These are phyloP conservation scores for Dinoponera quadriceps DNA, from an alignment of 1,140 invertebrate genomes.

Conservation along the genomic window DNA sequence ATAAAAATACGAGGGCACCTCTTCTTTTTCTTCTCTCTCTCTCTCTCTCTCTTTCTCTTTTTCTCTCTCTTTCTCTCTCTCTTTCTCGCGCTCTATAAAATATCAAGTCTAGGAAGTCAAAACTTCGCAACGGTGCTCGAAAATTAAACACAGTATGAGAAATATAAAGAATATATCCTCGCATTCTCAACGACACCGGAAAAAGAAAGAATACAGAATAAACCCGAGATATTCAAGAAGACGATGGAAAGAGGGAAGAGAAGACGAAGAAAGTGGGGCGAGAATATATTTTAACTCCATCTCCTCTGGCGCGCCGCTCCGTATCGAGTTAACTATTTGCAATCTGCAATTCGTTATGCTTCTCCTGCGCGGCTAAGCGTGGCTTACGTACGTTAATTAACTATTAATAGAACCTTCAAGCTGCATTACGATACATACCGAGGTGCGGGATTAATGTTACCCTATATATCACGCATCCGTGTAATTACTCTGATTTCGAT, in stretches of 20 bases:
- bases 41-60: too few relatives aligned
- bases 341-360: conserved; percentile 42
- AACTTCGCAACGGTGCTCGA: neutral
- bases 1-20: too few relatives aligned
- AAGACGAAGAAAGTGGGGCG: neutral
- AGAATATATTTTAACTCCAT: neutral
- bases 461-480: conserved; percentile 36
- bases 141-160: neutral
- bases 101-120: neutral
- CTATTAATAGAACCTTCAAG: conserved; percentile 54
- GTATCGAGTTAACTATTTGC: conserved; percentile 5
- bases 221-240: neutral
- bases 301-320: neutral
- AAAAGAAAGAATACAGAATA: neutral
- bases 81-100: neutral
- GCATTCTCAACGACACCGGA: neutral
- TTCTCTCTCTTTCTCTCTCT: too few relatives aligned
- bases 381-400: conserved; percentile 47
- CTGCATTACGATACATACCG: conserved; percentile 15
- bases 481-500: conserved; percentile 61
- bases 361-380: neutral
- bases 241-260: neutral
- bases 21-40: too few relatives aligned
- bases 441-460: conserved; percentile 33
- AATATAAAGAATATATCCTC: conserved; percentile 18